Base-by-base conservation (phyloP, 2,888 invertebrate genomes). In the Pristionchus exspectatus region DNA sequence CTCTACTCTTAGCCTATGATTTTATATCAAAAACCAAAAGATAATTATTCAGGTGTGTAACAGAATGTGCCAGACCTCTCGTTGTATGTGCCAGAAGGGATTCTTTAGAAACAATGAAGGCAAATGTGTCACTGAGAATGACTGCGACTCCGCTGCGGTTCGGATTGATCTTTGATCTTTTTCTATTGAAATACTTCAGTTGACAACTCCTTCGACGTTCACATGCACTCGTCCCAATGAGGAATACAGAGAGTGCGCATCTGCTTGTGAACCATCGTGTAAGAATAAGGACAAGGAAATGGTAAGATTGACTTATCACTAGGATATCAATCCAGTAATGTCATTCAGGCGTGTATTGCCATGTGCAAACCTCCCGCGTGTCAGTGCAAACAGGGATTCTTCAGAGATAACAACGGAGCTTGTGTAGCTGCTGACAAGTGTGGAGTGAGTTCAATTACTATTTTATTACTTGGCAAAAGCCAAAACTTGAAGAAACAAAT, bases 311-410 rank as follows among this genome's bases (percentile, higher is more conserved):
- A 2, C 2, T 18, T 0, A 18, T 10, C 33, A 72, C 7, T 72
- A 18, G 18, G 59, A 18, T 21, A 59, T 59, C 59, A 33, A 33
- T 18, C 4, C 4, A 77, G 12, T 33, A 72, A 72, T 54, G 1
- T 54, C 54, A 30, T 84, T 56, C 30, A 84, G 84, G 16, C 30
- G 33, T 84, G 84, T 56, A 56, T 84, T 18, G 30, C 44, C 30
- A 84, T 84, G 84, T 84, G 84, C 56, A 44, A 44, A 4, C 84
- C 84, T 24, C 84, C 84, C 30, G 54, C 84, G 16, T 84, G 84
- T 59, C 84, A 84, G 30, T 84, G 84, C 84, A 56, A 54, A 24
- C 24, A 44, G 24, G 77, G 77, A 77, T 77, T 77, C 77, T 77
- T 21, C 77, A 77, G 77, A 44, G 44, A 18, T 18, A 21, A 21